A percentile compares a stretch with the other conserved stretches of the same genome.
phyloP scores from a whole-genome alignment of 2,113 vertebrate species.

The Gallinago paraguaiae region DNA sequence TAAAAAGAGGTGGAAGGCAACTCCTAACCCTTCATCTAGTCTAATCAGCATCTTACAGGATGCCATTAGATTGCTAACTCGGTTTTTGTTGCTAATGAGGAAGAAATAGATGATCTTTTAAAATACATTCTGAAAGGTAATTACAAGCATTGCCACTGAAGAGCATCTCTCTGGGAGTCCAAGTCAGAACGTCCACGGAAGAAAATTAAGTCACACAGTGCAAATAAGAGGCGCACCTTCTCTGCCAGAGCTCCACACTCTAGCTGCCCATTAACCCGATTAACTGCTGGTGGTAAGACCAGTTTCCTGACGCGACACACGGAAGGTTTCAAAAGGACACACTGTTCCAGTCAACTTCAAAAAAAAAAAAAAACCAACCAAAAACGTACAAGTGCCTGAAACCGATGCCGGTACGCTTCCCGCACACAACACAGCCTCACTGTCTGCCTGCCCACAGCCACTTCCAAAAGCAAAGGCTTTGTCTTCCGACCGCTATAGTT shows the following conservation, averaged over 20 bases:
- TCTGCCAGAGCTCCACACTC: not conserved
- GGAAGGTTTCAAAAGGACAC: not conserved
- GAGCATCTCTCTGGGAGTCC: not conserved
- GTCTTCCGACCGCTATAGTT: constrained; percentile 2
- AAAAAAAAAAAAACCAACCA: not conserved
- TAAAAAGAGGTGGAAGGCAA: not conserved
- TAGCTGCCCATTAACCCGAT: not conserved
- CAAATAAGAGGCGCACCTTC: not conserved
- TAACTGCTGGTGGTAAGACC: not conserved
- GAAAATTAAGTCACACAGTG: not conserved
- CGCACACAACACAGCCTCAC: not conserved
- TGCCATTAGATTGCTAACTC: not conserved
- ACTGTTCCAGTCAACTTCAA: not conserved
- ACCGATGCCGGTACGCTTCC: rapidly evolving
- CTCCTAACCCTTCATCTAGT: not conserved
- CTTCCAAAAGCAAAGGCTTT: constrained; percentile 41
- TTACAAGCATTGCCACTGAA: not conserved
- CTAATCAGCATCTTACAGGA: not conserved
- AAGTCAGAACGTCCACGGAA: not conserved
- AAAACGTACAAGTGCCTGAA: not conserved
- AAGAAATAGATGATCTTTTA: not conserved
- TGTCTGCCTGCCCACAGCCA: not conserved
- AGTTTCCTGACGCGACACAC: not conserved
- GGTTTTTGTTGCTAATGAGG: not conserved
- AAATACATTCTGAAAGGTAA: not conserved